phyloP scores from a whole-genome alignment of 1,140 invertebrate species.

The Drosophila rufa region DNA sequence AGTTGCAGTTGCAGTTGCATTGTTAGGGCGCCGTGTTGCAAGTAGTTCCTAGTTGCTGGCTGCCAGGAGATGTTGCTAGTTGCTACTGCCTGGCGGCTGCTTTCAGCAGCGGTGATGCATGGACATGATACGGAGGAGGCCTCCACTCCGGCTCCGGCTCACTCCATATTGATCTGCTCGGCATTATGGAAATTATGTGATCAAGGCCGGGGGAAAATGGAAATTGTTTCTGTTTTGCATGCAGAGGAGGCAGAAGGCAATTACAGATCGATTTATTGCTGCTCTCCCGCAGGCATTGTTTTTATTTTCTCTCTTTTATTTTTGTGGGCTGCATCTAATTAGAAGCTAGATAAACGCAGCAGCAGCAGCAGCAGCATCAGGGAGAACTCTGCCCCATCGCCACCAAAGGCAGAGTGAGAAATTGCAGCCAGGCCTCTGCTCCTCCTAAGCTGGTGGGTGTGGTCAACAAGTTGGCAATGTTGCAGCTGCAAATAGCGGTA shows the following conservation, averaged over 20 bases:
- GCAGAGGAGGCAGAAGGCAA: constrained; percentile 54
- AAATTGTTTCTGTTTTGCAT: constrained; percentile 76
- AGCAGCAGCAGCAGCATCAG: neutral
- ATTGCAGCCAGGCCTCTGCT: constrained; percentile 12
- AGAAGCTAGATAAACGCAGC: constrained; percentile 50
- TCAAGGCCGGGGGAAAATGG: constrained; percentile 84
- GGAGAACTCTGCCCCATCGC: neutral
- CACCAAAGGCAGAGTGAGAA: constrained; percentile 44
- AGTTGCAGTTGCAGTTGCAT: constrained; percentile 63
- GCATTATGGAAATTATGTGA: constrained; percentile 84
- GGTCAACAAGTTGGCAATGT: constrained; percentile 45
- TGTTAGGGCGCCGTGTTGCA: constrained; percentile 66
- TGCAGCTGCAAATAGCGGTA: constrained; percentile 70
- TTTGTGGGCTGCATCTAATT: constrained; percentile 47
- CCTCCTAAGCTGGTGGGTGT: constrained; percentile 34
- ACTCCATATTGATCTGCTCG: constrained; percentile 78
- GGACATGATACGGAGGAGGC: constrained; percentile 62
- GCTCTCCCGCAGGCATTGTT: constrained; percentile 38
- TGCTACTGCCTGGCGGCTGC: constrained; percentile 54
- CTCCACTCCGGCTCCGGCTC: constrained; percentile 29
- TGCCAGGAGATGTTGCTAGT: constrained; percentile 13
- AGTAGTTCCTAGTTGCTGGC: constrained; percentile 15
- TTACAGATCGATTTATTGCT: constrained; percentile 81
- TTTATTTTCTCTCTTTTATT: constrained; percentile 3
- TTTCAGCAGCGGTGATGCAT: constrained; percentile 79